Evolutionary conservation across 2,113 vertebrate genomes (phyloP).

Genomic region (Psittacara wagleri): DNA sequence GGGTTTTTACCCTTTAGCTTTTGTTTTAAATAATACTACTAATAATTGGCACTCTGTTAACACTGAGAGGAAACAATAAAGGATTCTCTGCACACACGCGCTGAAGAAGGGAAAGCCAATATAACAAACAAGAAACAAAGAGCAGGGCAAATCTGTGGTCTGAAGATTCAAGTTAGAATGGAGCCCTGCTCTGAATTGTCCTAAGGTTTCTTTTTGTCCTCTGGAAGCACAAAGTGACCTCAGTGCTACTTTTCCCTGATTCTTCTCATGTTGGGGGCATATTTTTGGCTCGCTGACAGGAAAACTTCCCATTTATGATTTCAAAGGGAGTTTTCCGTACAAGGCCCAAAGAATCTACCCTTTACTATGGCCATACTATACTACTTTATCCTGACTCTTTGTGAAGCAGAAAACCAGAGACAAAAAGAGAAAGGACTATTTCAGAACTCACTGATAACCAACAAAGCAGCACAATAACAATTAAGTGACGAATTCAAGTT

Average conservation of each 20-base stretch:
- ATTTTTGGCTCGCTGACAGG: neutral
- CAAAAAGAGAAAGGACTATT: neutral
- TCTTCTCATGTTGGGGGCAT: neutral
- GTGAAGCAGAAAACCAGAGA: neutral
- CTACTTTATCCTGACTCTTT: neutral
- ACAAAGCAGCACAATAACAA: neutral
- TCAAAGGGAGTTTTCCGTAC: neutral
- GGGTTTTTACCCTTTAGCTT: neutral
- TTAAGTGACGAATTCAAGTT: neutral
- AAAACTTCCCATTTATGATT: neutral
- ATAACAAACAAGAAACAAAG: neutral
- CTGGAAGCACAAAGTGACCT: neutral
- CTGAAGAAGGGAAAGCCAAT: neutral
- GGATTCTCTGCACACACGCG: neutral
- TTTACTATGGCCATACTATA: rapidly evolving
- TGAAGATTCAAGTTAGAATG: neutral
- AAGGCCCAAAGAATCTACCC: neutral
- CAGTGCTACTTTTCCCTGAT: neutral
- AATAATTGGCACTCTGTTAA: neutral
- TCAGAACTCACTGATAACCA: neutral
- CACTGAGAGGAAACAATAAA: constrained; percentile 6
- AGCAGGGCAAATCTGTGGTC: neutral
- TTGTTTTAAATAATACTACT: neutral
- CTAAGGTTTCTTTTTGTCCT: neutral
- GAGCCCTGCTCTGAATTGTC: neutral